phyloP scores from a whole-genome alignment of 2,113 vertebrate genomes.

The Anolis carolinensis region DNA sequence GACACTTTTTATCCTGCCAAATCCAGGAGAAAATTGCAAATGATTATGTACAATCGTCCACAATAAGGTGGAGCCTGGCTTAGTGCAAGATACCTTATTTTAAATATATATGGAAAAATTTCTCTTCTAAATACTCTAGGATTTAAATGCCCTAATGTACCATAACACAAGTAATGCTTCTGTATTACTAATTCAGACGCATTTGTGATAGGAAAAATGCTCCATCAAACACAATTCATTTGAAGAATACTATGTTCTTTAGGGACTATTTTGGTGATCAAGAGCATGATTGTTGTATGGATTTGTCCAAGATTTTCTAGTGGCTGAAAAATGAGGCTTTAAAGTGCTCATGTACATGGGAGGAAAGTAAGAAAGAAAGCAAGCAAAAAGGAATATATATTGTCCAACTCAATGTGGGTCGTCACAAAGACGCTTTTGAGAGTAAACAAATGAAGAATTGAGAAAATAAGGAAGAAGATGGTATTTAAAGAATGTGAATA shows the following conservation, averaged over 20 bases:
- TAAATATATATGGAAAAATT: background rate
- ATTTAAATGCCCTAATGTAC: slow-evolving; percentile 25
- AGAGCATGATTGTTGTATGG: slow-evolving; percentile 13
- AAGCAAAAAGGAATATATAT: slow-evolving; percentile 55
- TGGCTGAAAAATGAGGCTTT: slow-evolving; percentile 58
- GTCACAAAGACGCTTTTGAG: slow-evolving; percentile 90
- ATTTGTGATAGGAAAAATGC: slow-evolving; percentile 25
- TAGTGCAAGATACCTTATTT: slow-evolving; percentile 30
- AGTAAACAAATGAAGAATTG: slow-evolving; percentile 96
- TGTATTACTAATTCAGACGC: slow-evolving; percentile 27
- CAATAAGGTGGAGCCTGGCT: slow-evolving; percentile 28
- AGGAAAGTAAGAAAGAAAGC: background rate
- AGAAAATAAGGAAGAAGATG: slow-evolving; percentile 96
- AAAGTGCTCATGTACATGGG: slow-evolving; percentile 55
- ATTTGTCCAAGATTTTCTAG: slow-evolving; percentile 56
- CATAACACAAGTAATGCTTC: slow-evolving; percentile 34
- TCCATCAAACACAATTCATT: slow-evolving; percentile 47
- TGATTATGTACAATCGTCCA: slow-evolving; percentile 8
- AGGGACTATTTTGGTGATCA: slow-evolving; percentile 47
- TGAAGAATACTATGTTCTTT: slow-evolving; percentile 51
- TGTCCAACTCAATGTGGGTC: slow-evolving; percentile 81
- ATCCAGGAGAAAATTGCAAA: slow-evolving; percentile 32
- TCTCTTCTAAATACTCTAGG: slow-evolving; percentile 20
- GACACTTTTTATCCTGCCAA: slow-evolving; percentile 29
- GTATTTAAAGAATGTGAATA: slow-evolving; percentile 93